phyloP scores from a whole-genome alignment of 2,888 invertebrate genomes.

The Meganola albula region DNA sequence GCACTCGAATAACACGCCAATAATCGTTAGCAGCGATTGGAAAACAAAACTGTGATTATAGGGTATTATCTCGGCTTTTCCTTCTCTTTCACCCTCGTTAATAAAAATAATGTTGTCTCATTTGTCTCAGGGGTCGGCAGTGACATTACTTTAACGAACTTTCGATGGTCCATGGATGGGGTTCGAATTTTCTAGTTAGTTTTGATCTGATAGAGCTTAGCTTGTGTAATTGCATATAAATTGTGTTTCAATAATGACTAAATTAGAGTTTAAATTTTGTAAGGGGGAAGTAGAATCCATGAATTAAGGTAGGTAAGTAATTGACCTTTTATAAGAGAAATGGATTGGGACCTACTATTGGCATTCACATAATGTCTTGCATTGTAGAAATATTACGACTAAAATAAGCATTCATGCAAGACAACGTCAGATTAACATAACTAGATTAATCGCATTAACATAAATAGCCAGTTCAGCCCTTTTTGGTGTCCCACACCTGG shows the following conservation, averaged over 20 bases:
- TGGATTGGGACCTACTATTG: no score
- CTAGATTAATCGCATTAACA: no score
- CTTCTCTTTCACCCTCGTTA: constrained; percentile 41
- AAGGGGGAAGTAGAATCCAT: neutral
- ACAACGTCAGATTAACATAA: no score
- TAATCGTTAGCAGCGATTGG: constrained; percentile 82
- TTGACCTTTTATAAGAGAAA: no score
- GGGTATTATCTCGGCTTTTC: constrained; percentile 59
- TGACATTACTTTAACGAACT: constrained; percentile 76
- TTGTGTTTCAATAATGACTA: constrained; percentile 18
- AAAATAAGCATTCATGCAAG: no score
- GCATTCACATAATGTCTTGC: no score
- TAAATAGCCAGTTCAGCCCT: no score
- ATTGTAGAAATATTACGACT: no score
- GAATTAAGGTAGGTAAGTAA: no score
- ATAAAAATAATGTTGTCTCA: constrained; percentile 41
- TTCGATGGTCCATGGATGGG: constrained; percentile 64
- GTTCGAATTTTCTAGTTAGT: constrained; percentile 37
- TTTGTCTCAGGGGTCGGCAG: constrained; percentile 57
- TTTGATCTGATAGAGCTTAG: constrained; percentile 32
- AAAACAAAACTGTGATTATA: constrained; percentile 84
- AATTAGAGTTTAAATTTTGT: constrained; percentile 5
- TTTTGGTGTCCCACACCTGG: no score
- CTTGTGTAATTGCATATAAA: constrained; percentile 30
- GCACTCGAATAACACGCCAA: constrained; percentile 80